A percentile compares a stretch with the other conserved stretches of the same genome.
Evolutionary conservation across 1,140 invertebrate species (phyloP).

Genomic region (Globodera ellingtonae): DNA sequence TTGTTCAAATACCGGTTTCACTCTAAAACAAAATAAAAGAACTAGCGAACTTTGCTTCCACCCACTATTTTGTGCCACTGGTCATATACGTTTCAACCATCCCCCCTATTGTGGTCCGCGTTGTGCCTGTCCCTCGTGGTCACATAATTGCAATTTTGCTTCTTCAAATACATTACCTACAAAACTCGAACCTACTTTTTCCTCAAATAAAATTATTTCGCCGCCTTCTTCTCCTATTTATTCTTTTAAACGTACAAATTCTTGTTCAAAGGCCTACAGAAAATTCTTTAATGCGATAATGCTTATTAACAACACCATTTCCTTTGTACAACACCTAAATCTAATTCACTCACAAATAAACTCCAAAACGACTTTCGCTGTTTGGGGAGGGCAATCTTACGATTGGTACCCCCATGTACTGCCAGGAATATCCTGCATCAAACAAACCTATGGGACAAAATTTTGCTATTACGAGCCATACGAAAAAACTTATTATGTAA

Average conservation of each 20-base stretch:
- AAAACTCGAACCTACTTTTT: background rate
- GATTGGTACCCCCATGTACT: background rate
- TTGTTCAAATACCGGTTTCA: background rate
- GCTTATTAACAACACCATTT: background rate
- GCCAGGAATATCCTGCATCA: background rate
- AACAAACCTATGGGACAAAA: background rate
- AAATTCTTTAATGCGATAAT: background rate
- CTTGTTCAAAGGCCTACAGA: background rate
- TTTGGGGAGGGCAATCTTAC: background rate
- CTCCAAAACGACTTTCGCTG: background rate
- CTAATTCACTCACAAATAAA: background rate
- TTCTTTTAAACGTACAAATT: background rate
- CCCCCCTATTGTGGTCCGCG: too few species aligned
- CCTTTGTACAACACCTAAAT: background rate
- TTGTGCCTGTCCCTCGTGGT: background rate
- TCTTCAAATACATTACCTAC: background rate
- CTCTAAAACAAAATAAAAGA: background rate
- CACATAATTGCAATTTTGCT: background rate
- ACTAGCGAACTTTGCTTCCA: background rate
- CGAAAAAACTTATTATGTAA: too few species aligned
- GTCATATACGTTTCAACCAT: background rate
- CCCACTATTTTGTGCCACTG: background rate
- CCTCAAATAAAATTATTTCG: background rate
- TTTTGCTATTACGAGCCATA: background rate
- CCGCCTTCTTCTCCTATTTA: background rate